Base-by-base conservation (phyloP, 2,113 vertebrate genomes). In the Tamias sibiricus region DNA sequence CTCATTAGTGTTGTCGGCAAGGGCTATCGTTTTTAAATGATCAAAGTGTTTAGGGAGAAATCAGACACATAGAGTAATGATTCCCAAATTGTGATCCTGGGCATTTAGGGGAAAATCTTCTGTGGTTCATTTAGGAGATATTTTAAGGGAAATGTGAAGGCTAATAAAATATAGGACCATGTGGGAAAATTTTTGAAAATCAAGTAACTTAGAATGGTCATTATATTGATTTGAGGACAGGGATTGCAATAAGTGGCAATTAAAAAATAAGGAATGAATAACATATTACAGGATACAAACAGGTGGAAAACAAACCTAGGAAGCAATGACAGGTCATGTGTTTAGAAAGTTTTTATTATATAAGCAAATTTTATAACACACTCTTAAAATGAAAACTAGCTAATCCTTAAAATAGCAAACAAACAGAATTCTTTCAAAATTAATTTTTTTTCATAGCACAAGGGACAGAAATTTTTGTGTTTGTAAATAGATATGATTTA, bases 31-130 rank as follows among this genome's bases (percentile, higher is more conserved):
- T 96, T 97, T 97, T 95, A 97, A 98, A 95, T 95, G 91, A 97
- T 97, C 96, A 83, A 97, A 98, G 95, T 92, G 95, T 94, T 97
- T 97, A 84, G 97, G 97, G 96, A 98, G 87, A 97, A 97, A 98
- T 98, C 95, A 96, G 94, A 97, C 95, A 95, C 81, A 68, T 47
- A 90, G 94, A 95, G 77, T 97, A 95, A 97, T 96, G 81, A 74
- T 95, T 97, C 97, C 94, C 95, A 95, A 97, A 97, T 66, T 89
- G 80, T 94, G 72, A 69, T 95, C 84, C 62, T 90, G 79, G 82
- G 52, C 57, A 81, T 96, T 95, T 94, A 93, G 76, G 62, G 54
- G 54, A 85, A 95, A 95, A 77, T 96, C 86, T 91, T 96, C 94
- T 85, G 94, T 95, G 95, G 77, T 93, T 97, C 92, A 97, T 82